phyloP scores from a whole-genome alignment of 2,113 vertebrate genomes.

The Antennarius striatus region DNA sequence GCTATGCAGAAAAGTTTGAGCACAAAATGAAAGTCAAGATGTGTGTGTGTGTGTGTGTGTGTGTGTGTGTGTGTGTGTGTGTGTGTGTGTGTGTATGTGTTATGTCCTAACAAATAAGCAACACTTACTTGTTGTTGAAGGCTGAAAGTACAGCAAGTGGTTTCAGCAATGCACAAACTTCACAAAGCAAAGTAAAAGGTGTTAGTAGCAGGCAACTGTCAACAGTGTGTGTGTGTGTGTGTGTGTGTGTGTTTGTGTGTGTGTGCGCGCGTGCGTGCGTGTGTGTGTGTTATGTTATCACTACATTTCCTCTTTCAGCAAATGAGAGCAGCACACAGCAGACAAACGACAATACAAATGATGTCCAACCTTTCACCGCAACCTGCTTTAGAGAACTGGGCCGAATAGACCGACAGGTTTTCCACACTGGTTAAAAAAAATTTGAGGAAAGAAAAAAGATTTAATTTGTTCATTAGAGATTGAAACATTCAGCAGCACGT shows the following conservation, averaged over 20 bases:
- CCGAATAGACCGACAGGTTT: conserved; percentile 82
- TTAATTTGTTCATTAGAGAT: conserved; percentile 33
- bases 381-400: conserved; percentile 65
- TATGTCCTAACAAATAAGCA: not conserved
- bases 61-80: not conserved
- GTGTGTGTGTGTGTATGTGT: not conserved
- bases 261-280: not conserved
- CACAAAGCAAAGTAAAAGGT: not conserved
- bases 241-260: not conserved
- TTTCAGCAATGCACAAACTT: conserved; percentile 13
- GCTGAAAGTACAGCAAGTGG: not conserved
- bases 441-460: conserved; percentile 33
- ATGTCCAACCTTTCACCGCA: conserved; percentile 80
- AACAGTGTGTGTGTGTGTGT: not conserved
- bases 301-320: conserved; percentile 35
- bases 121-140: not conserved
- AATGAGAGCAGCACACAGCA: conserved; percentile 25
- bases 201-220: conserved; percentile 37
- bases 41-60: not conserved
- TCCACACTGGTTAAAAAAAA: conserved; percentile 81
- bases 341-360: conserved; percentile 50
- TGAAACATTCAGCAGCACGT: conserved; percentile 7
- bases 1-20: conserved; percentile 11
- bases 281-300: conserved; percentile 8
- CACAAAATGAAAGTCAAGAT: conserved; percentile 21